These are phyloP conservation scores for Drosophila tsacasi DNA, from an alignment of 1,140 invertebrate species.

Conservation along the genomic window DNA sequence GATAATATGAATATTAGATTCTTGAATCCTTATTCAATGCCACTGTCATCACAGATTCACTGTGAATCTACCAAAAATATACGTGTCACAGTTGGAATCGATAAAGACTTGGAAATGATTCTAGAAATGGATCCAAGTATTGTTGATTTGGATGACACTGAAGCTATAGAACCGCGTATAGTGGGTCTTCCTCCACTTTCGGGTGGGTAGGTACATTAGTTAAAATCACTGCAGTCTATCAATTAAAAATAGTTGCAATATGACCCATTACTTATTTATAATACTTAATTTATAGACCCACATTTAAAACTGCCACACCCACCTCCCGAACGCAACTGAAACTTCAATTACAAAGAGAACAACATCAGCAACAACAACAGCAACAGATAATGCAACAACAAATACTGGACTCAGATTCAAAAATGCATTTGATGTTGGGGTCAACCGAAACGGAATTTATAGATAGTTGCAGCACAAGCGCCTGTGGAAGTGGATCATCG, in stretches of 20 bases:
- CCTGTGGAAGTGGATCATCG: conserved; percentile 49
- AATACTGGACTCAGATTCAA: conserved; percentile 65
- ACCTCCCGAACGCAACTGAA: conserved; percentile 94
- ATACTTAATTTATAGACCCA: conserved; percentile 87
- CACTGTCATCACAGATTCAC: background rate
- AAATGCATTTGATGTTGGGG: conserved; percentile 47
- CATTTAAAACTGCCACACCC: conserved; percentile 92
- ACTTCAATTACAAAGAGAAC: conserved; percentile 93
- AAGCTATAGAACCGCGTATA: conserved; percentile 59
- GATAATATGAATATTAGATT: conserved; percentile 24
- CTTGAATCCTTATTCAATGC: background rate
- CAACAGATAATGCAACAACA: conserved; percentile 87
- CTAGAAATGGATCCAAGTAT: conserved; percentile 88
- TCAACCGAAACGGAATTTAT: conserved; percentile 46
- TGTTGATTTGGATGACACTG: conserved; percentile 85
- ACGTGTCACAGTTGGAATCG: conserved; percentile 87
- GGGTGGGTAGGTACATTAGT: conserved; percentile 77
- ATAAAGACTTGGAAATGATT: conserved; percentile 88
- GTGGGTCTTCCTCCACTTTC: conserved; percentile 80
- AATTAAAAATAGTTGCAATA: background rate
- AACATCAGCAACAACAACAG: conserved; percentile 88
- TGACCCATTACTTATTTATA: background rate
- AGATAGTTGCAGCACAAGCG: conserved; percentile 49
- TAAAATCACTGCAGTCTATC: background rate
- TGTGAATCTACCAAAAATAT: conserved; percentile 74